Evolutionary conservation across 1,140 invertebrate species (phyloP), one percentile per base, ranked within the genome.

Genomic region (Drosophila guanche): DNA sequence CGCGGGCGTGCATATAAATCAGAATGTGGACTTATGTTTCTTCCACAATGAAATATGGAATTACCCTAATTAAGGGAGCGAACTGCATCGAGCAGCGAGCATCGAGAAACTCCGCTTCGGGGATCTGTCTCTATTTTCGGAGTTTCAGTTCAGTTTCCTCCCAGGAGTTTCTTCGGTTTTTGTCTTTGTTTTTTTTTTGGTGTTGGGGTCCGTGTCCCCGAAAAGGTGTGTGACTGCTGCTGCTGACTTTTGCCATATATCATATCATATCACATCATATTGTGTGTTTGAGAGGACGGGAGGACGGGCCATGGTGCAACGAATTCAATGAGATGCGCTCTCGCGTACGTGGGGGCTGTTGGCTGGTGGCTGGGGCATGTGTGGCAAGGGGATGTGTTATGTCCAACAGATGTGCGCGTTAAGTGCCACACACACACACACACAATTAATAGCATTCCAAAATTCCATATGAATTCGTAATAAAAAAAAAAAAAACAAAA

Each of bases 1-100:
- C 80, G 85, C 85, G 85, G 85, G 85, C 85, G 85, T 89, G 85
- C 79, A 85, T 83, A 89, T 89, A 89, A 89, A 89, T 89, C 85
- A 89, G 80, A 89, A 65, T 89, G 81, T 79, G 73, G 76, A 85
- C 85, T 88, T 88, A 89, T 79, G 70, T 65, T 57, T 43, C 51
- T 69, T 14, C 61, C 53, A 75, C 70, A 75, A 79, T 85, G 65
- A 79, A 78, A 61, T 84, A 74, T 70, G 63, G 58, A 50, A 66
- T 74, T 66, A 65, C 71, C 77, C 61, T 60, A 50, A 54, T 53
- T 53, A 68, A 68, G 68, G 62, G 66, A 37, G 33, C 10, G 33
- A 37, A 37, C 33, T 37, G 33, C 33, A 37, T 12, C 33, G 10
- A 33, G 29, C 29, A 33, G 25, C 10, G 33, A 37, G 2, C 29